Evolutionary conservation across 2,113 vertebrate genomes (phyloP).

Genomic region (Rhipidura dahli): DNA sequence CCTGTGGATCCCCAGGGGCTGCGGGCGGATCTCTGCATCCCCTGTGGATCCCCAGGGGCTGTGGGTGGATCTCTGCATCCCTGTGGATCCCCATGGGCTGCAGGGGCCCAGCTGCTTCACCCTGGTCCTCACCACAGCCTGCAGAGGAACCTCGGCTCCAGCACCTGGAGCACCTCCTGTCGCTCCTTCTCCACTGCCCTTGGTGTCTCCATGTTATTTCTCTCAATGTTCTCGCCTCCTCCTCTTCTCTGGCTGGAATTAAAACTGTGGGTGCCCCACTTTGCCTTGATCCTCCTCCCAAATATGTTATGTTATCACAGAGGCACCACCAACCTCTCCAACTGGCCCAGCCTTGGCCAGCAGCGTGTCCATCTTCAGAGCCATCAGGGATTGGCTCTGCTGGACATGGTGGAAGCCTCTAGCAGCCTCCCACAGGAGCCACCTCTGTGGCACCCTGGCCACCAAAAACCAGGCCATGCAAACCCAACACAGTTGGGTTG

Average conservation of each 20-base stretch:
- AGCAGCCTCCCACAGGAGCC: neutral
- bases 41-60: too few species aligned
- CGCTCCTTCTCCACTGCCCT: neutral
- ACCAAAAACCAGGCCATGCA: neutral
- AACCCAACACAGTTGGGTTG: neutral
- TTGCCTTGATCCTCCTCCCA: neutral
- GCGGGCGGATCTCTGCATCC: neutral
- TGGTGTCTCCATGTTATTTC: neutral
- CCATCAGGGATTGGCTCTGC: neutral
- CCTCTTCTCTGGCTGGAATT: neutral
- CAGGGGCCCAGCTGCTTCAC: neutral
- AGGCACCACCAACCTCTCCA: neutral
- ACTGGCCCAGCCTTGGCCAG: neutral
- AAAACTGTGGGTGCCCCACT: neutral
- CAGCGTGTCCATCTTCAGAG: neutral
- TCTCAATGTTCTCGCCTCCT: neutral
- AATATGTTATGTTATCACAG: accelerated
- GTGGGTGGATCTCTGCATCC: neutral
- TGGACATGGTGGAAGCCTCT: neutral
- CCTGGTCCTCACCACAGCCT: accelerated
- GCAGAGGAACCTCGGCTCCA: accelerated
- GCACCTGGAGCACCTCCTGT: neutral
- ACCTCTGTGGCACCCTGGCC: neutral
- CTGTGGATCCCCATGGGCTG: neutral
- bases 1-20: too few species aligned